phyloP scores from a whole-genome alignment of 2,888 invertebrate species.

The Atrina japonica region DNA sequence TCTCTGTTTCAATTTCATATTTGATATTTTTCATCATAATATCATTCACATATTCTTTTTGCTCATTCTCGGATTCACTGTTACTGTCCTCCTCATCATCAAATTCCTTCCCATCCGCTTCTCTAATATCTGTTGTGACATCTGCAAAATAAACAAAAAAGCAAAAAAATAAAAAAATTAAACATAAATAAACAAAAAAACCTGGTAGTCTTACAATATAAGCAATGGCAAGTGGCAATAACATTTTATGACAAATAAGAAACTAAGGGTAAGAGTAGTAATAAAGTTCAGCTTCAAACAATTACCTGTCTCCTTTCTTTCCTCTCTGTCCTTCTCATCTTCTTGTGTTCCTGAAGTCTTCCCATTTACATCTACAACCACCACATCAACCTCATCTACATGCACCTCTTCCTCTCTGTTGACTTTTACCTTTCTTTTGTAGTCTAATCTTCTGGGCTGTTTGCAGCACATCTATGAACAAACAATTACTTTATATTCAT shows the following conservation, averaged over 20 bases:
- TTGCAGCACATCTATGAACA: conserved; percentile 2
- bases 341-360: not conserved
- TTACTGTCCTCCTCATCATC: not conserved
- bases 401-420: not conserved
- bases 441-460: not conserved
- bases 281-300: not conserved
- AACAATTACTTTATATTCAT: not conserved
- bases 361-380: not conserved
- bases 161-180: too few relatives aligned
- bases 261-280: too few relatives aligned
- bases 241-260: too few relatives aligned
- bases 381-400: not conserved
- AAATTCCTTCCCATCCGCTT: not conserved
- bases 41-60: not conserved
- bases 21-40: conserved; percentile 1
- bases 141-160: too few relatives aligned
- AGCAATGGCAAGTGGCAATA: too few relatives aligned
- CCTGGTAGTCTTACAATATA: too few relatives aligned
- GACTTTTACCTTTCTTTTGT: not conserved
- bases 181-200: too few relatives aligned
- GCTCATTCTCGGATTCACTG: not conserved
- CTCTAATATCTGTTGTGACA: not conserved
- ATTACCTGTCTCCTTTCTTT: not conserved
- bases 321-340: not conserved
- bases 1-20: conserved; percentile 3